Evolutionary conservation across 2,113 vertebrate species (phyloP).

Genomic region (Pygathrix nemaeus): DNA sequence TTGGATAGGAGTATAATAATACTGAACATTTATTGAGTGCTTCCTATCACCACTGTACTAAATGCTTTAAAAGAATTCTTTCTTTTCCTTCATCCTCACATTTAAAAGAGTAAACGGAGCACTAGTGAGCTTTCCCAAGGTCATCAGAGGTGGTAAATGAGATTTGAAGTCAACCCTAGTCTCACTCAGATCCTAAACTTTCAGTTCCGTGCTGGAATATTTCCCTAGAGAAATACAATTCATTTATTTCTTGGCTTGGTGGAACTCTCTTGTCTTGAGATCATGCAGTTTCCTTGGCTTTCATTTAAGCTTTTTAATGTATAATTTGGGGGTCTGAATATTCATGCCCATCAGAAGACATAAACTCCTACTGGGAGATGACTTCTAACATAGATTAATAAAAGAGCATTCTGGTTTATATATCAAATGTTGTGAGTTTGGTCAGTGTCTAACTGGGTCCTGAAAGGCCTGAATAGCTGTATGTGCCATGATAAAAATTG

Average conservation of each 20-base stretch:
- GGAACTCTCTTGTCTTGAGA: not conserved
- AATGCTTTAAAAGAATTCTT: not conserved
- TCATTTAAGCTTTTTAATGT: not conserved
- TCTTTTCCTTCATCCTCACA: not conserved
- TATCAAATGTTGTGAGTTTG: not conserved
- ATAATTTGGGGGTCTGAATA: not conserved
- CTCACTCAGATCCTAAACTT: not conserved
- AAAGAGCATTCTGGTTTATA: not conserved
- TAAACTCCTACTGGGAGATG: not conserved
- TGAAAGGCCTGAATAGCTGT: not conserved
- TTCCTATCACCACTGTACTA: not conserved
- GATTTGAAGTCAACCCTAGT: not conserved
- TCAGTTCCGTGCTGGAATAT: not conserved
- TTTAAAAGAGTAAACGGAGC: not conserved
- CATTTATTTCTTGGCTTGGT: not conserved
- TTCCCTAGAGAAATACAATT: not conserved
- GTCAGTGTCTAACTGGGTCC: not conserved
- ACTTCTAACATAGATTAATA: not conserved
- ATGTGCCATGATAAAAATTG: not conserved
- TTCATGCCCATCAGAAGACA: not conserved
- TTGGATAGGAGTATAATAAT: not conserved
- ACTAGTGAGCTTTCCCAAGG: not conserved
- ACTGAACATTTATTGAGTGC: not conserved
- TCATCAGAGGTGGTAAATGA: not conserved
- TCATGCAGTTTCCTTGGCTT: not conserved